Conservation (phyloP, 1,140 invertebrate species). For the Linepithema humile region DNA sequence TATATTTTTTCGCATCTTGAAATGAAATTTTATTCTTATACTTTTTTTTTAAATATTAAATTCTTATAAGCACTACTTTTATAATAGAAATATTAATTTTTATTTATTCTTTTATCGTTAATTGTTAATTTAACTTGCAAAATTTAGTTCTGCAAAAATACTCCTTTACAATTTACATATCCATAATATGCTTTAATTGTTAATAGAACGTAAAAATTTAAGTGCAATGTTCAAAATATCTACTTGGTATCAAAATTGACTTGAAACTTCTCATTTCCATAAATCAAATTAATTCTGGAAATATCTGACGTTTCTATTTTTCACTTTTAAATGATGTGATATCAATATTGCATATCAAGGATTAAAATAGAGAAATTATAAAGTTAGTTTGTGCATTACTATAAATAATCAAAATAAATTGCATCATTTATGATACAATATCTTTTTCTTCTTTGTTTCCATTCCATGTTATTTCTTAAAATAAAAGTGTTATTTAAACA, state of each 20-base stretch:
- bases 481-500: conserved; percentile 10
- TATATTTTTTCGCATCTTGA: neutral
- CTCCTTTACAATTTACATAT: neutral
- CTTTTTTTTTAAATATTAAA: neutral
- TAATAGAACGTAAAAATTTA: neutral
- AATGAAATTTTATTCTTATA: neutral
- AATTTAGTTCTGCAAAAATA: neutral
- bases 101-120: no score
- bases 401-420: neutral
- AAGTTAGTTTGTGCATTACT: neutral
- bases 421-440: neutral
- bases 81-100: neutral
- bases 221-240: neutral
- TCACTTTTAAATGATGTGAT: neutral
- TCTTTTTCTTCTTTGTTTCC: neutral
- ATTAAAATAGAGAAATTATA: neutral
- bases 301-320: conserved; percentile 11
- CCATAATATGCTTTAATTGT: neutral
- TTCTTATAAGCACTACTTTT: neutral
- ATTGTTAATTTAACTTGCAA: no score
- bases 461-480: neutral
- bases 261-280: neutral
- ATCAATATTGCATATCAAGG: neutral
- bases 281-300: conserved; percentile 26
- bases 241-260: neutral